Evolutionary conservation across 2,797 vertebrate genomes (phyloP), one percentile per base, ranked within the genome.

Genomic region (Schizopygopsis pylzovi): DNA sequence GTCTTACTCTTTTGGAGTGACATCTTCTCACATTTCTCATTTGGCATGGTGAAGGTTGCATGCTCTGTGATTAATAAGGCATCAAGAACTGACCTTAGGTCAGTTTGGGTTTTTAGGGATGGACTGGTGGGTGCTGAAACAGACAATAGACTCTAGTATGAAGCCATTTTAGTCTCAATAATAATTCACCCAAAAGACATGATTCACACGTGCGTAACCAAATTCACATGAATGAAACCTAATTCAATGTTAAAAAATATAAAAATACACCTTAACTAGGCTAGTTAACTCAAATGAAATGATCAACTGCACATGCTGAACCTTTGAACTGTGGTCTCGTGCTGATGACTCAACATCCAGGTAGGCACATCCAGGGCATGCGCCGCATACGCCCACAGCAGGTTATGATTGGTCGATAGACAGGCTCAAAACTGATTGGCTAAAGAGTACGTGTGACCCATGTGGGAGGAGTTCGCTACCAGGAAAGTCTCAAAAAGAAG

Each of bases 1-100:
- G 81, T 87, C 72, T 71, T 18, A 75, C 10, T 87, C 15, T 82
- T 83, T 75, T 54, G 43, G 54, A 88, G 54, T 87, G 87, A 75
- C 82, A 61, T 81, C 28, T 54, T 37, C 82, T 81, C 67, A 83
- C 43, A 52, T 81, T 73, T 76, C 39, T 79, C 47, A 65, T 52
- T 73, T 59, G 20, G 52, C n/a, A 52, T 83, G 77, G 49, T 65
- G 25, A 10, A 65, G 39, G 80, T 22, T 68, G 84, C 65, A 73
- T 65, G 70, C 79, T 6, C 72, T 59, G 5, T 61, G 67, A 52
- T 79, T 49, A 13, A 65, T 45, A 54, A 49, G 20, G 20, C 16
- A 12, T 75, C 59, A 37, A 20, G 8, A 72, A 25, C 11, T 85
- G 54, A 76, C 52, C 2, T 49, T 25, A 4, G 9, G 59, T 76